phyloP scores from a whole-genome alignment of 2,888 invertebrate genomes.

The Macrophya alboannulata region DNA sequence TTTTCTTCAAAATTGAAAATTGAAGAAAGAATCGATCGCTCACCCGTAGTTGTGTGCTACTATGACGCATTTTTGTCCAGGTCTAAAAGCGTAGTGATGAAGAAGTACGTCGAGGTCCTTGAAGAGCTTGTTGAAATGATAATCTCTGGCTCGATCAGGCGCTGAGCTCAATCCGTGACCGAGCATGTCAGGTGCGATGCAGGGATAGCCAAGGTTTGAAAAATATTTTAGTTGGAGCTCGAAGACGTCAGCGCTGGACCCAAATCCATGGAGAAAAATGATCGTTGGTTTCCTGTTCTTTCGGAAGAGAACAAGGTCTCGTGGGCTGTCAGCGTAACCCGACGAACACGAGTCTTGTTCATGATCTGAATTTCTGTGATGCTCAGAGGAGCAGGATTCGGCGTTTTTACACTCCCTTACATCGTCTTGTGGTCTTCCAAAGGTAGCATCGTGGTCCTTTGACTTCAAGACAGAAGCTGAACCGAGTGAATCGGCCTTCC shows the following conservation, averaged over 20 bases:
- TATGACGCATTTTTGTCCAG: slow-evolving; percentile 82
- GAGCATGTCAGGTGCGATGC: slow-evolving; percentile 85
- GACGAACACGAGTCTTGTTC: slow-evolving; percentile 58
- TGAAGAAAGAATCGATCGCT: slow-evolving; percentile 63
- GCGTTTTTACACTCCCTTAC: slow-evolving; percentile 62
- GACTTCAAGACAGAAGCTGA: background rate
- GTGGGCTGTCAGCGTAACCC: slow-evolving; percentile 55
- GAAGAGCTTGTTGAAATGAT: slow-evolving; percentile 84
- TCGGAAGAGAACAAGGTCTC: slow-evolving; percentile 68
- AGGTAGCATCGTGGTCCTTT: background rate
- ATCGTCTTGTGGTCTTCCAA: slow-evolving; percentile 17
- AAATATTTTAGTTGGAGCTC: slow-evolving; percentile 83
- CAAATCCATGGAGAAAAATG: slow-evolving; percentile 86
- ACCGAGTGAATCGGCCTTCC: background rate
- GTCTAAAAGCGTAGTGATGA: slow-evolving; percentile 83
- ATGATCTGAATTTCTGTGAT: slow-evolving; percentile 65
- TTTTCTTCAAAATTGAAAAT: background rate
- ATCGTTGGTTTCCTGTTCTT: slow-evolving; percentile 81
- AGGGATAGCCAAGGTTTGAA: slow-evolving; percentile 83
- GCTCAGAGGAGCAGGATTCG: slow-evolving; percentile 46
- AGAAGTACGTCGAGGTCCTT: slow-evolving; percentile 83
- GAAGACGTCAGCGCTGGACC: slow-evolving; percentile 85
- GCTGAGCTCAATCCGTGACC: slow-evolving; percentile 87
- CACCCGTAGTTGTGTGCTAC: slow-evolving; percentile 88
- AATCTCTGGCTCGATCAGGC: slow-evolving; percentile 82